A percentile compares a stretch with the other conserved stretches of the same genome.
Evolutionary conservation across 2,797 vertebrate species (phyloP).

Genomic region (Thamnophis elegans): DNA sequence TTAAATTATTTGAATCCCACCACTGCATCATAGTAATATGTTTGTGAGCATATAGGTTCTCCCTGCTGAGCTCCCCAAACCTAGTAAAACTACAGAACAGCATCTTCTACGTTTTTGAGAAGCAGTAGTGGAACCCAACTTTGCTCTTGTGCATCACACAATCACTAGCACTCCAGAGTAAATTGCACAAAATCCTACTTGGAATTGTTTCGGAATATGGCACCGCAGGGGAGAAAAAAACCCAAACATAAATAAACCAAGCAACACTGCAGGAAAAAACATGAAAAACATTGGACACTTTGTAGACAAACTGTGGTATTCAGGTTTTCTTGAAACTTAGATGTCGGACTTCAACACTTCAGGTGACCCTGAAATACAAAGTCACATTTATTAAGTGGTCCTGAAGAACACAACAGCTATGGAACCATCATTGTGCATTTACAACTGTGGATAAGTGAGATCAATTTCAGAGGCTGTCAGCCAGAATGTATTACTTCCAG

Average conservation of each 20-base stretch:
- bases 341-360: neutral
- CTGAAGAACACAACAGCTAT: neutral
- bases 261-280: neutral
- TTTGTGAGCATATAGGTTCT: neutral
- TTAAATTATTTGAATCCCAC: too few relatives aligned
- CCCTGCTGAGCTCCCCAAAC: neutral
- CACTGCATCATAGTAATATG: neutral
- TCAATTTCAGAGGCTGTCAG: conserved; percentile 27
- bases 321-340: neutral
- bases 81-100: neutral
- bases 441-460: neutral
- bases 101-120: neutral
- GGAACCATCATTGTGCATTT: neutral
- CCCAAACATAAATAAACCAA: neutral
- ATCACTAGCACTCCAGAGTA: neutral
- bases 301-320: neutral
- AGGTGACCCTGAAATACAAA: neutral
- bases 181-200: neutral
- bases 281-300: neutral
- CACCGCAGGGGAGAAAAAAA: neutral
- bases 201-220: neutral
- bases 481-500: neutral
- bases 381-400: neutral
- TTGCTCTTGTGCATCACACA: neutral
- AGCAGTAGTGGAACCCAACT: neutral